A percentile compares a stretch with the other conserved stretches of the same genome.
phyloP scores from a whole-genome alignment of 2,797 vertebrate species.

The Lophotriccus pileatus region DNA sequence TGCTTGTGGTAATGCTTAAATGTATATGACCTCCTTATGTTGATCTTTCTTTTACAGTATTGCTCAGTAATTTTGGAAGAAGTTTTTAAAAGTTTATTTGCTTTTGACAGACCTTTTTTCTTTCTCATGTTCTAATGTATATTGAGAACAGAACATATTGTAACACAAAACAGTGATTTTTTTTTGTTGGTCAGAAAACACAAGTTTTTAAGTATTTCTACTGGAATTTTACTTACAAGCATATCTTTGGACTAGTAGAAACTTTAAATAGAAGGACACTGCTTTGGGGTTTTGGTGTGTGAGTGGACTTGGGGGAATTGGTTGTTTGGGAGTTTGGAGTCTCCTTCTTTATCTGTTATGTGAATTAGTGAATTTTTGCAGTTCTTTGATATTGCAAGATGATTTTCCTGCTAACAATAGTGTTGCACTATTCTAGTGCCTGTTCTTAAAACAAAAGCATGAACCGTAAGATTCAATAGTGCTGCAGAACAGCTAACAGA shows the following conservation, averaged over 20 bases:
- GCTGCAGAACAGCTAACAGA: background rate
- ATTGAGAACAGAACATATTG: background rate
- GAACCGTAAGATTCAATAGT: background rate
- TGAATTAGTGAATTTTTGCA: background rate
- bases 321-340: background rate
- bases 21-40: background rate
- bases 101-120: background rate
- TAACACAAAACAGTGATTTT: background rate
- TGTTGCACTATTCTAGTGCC: background rate
- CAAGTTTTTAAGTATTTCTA: background rate
- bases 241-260: background rate
- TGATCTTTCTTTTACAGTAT: background rate
- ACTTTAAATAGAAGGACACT: background rate
- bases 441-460: background rate
- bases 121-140: background rate
- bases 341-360: background rate
- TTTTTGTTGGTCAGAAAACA: background rate
- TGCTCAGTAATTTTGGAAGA: background rate
- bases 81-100: background rate
- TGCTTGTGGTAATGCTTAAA: background rate
- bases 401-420: background rate
- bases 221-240: background rate
- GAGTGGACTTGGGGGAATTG: background rate
- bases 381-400: background rate
- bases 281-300: background rate